phyloP scores from a whole-genome alignment of 2,113 vertebrate genomes.

The Bothrops jararaca region DNA sequence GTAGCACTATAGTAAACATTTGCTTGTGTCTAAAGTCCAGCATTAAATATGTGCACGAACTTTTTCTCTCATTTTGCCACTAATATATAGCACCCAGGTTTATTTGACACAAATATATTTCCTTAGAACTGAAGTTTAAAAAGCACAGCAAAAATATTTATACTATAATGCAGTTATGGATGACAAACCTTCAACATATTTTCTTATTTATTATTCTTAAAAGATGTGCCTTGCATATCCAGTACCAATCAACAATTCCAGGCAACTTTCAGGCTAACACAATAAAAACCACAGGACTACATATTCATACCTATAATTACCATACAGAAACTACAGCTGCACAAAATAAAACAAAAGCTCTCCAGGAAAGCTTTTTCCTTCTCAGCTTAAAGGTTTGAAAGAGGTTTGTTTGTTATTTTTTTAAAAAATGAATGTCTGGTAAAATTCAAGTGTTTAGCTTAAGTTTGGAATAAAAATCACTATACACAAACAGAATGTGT shows the following conservation, averaged over 20 bases:
- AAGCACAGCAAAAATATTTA: conserved; percentile 1
- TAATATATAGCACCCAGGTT: conserved; percentile 21
- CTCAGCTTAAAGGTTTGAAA: background rate
- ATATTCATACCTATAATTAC: background rate
- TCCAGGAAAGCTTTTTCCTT: background rate
- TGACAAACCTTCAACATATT: conserved; percentile 16
- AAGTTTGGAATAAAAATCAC: background rate
- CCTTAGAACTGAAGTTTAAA: conserved; percentile 5
- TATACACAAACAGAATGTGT: background rate
- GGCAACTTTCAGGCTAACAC: background rate
- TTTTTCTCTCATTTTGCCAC: background rate
- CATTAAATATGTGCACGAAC: conserved; percentile 33
- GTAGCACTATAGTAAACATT: conserved; percentile 10
- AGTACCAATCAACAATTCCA: background rate
- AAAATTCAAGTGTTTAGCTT: background rate
- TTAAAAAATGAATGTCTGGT: background rate
- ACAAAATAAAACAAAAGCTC: background rate
- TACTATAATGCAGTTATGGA: conserved; percentile 34
- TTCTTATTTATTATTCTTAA: background rate
- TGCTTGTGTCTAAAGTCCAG: background rate
- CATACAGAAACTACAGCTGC: background rate
- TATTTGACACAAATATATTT: conserved; percentile 25
- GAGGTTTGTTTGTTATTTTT: background rate
- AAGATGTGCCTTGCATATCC: background rate
- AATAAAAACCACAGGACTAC: background rate